Evolutionary conservation across 2,888 invertebrate species (phyloP), one percentile per base, ranked within the genome.

Genomic region (Ryuthela nishihirai): DNA sequence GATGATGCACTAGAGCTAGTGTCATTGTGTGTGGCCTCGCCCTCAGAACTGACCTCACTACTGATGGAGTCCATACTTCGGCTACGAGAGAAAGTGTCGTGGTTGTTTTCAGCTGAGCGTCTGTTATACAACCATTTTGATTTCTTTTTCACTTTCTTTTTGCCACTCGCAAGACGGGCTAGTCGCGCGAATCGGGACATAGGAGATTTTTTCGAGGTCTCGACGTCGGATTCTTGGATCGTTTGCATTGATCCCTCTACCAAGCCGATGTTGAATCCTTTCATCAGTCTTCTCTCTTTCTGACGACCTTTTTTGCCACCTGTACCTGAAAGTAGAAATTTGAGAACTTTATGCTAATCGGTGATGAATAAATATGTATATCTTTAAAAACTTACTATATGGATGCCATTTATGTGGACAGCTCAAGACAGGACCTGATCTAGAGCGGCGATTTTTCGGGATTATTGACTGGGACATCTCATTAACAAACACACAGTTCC

Each of bases 271-370:
- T 93, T 90, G 80, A 92, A 92, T n/a, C 89, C 92, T 75, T 93
- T 93, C 90, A 93, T 91, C 54, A 93, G 78, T 2, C 92, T 83
- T 0, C 93, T 82, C 74, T 93, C 92, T 75, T 91, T 90, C 74
- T 91, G 91, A 0, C 92, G 84, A 73, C 92, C 92, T 77, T 92
- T 92, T 76, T 92, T 92, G 54, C 92, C 92, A 66, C 91, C 90
- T 63, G 89, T 85, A 70, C 87, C 88, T 61, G 44, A 20, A 60
- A 54, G 4, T 9, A 34, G 12, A 49, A 10, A 20, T 38, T n/a
- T n/a, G n/a, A n/a, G n/a, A n/a, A n/a, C n/a, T n/a, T n/a, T n/a
- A n/a, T n/a, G n/a, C n/a, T n/a, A n/a, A n/a, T n/a, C n/a, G n/a
- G n/a, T n/a, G n/a, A n/a, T n/a, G n/a, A n/a, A n/a, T n/a, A n/a